phyloP scores from a whole-genome alignment of 2,113 vertebrate genomes.

The Ginglymostoma cirratum region DNA sequence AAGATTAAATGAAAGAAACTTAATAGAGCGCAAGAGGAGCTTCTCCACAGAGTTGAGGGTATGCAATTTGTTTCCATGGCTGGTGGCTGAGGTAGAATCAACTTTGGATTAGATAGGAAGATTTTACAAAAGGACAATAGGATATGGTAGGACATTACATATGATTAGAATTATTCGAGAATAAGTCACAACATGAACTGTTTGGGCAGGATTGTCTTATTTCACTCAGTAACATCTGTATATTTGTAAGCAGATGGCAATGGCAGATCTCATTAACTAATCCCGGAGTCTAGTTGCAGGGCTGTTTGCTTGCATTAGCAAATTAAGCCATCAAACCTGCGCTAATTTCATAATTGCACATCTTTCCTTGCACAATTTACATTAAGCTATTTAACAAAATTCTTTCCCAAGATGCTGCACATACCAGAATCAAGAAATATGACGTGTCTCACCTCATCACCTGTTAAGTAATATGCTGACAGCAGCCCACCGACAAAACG shows the following conservation, averaged over 20 bases:
- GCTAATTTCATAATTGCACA: background rate
- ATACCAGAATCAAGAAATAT: constrained; percentile 41
- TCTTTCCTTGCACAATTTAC: background rate
- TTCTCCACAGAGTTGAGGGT: background rate
- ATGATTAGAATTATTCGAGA: background rate
- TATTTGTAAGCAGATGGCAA: background rate
- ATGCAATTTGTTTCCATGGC: background rate
- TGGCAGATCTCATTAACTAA: background rate
- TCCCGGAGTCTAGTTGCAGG: background rate
- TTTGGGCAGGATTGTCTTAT: background rate
- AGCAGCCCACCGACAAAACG: constrained; percentile 88
- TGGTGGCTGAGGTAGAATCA: background rate
- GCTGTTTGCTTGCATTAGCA: background rate
- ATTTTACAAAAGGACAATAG: background rate
- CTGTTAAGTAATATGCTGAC: constrained; percentile 79
- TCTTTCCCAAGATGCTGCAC: background rate
- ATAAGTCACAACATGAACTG: background rate
- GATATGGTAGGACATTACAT: background rate
- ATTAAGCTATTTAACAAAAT: background rate
- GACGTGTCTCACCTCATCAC: constrained; percentile 76
- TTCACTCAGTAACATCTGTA: background rate
- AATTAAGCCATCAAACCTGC: background rate
- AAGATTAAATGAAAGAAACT: background rate
- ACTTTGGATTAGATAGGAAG: background rate
- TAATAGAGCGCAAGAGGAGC: background rate